Base-by-base conservation (phyloP, 2,113 vertebrate species). In the Lanius ludovicianus region DNA sequence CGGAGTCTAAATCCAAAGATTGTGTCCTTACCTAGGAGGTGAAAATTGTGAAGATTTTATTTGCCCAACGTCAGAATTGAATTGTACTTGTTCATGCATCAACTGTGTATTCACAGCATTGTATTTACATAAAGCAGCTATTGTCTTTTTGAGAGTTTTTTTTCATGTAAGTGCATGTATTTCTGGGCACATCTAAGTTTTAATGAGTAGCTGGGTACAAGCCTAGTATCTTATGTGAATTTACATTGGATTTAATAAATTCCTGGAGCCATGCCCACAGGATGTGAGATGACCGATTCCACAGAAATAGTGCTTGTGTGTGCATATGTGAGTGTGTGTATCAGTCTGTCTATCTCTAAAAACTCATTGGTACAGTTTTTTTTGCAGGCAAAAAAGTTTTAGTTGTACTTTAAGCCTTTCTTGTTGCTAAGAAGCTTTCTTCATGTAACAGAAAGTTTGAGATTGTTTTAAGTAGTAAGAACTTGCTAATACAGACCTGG, bases 311-410 rank as follows among this genome's bases (percentile, higher is more conserved):
- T 53, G 24, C 5, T 21, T 60, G 8, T 50, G 11, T 44, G 9
- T 70, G 21, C 69, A 4, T 71, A 2, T 71, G 0, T 44, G 2
- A 30, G 5, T 28, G 1, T 90, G 1, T 44, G 1, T 25, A 1
- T 23, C 25, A 19, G 14, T 60, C 39, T 52, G 2, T 47, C 9
- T 64, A 10, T 39, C 39, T 8, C 25, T 83, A 13, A 57, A 65
- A 90, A 5, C 21, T 63, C 15, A n/a, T 2, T 35, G 23, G 2
- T 63, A 39, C 23, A 1, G 42, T 82, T 94, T 89, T 76, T 14
- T 74, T 74, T 62, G 18, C 16, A 75, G 60, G 27, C 9, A 78
- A 71, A 84, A 62, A 37, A 17, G 15, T 57, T 91, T 65, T 21
- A 57, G 21, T 62, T 83, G 17, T 41, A 33, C 33, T 56, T 67